Conservation (phyloP, 2,797 vertebrate species). For the Lophius americanus region DNA sequence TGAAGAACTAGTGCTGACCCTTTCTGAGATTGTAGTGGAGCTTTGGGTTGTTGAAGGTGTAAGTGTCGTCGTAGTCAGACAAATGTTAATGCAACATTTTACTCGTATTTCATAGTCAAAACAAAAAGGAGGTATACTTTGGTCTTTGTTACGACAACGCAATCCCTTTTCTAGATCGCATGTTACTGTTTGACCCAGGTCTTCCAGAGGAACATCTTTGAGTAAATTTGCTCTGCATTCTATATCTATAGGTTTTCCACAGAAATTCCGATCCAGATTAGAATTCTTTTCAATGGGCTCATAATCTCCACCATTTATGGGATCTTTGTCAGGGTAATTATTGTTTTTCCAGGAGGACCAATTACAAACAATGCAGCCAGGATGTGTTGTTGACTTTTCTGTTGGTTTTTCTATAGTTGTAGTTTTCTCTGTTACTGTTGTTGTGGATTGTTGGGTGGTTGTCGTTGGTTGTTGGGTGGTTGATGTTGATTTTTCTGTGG, state of each 20-base stretch:
- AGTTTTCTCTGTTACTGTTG: neutral
- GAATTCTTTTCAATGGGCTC: constrained; percentile 79
- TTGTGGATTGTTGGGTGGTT: neutral
- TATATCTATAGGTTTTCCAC: constrained; percentile 67
- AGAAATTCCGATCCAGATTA: constrained; percentile 66
- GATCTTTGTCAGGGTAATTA: constrained; percentile 35
- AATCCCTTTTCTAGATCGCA: constrained; percentile 79
- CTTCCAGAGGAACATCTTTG: constrained; percentile 45
- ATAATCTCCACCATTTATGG: constrained; percentile 73
- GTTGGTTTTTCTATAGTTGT: neutral
- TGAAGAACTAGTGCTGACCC: no score
- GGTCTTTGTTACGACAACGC: constrained; percentile 73
- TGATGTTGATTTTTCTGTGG: neutral
- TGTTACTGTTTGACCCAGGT: constrained; percentile 70
- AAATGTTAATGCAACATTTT: constrained; percentile 69
- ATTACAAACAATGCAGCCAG: constrained; percentile 48
- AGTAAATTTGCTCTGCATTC: constrained; percentile 78
- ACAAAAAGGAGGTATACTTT: constrained; percentile 60
- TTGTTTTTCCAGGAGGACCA: constrained; percentile 84
- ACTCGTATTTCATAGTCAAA: constrained; percentile 84
- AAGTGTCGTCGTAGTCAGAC: neutral
- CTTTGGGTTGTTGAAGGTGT: neutral
- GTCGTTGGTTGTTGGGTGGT: neutral
- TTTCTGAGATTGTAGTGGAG: neutral
- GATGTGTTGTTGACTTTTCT: no score